A percentile compares a stretch with the other conserved stretches of the same genome.
Evolutionary conservation across 2,113 vertebrate genomes (phyloP).

Genomic region (Oceanites oceanicus): DNA sequence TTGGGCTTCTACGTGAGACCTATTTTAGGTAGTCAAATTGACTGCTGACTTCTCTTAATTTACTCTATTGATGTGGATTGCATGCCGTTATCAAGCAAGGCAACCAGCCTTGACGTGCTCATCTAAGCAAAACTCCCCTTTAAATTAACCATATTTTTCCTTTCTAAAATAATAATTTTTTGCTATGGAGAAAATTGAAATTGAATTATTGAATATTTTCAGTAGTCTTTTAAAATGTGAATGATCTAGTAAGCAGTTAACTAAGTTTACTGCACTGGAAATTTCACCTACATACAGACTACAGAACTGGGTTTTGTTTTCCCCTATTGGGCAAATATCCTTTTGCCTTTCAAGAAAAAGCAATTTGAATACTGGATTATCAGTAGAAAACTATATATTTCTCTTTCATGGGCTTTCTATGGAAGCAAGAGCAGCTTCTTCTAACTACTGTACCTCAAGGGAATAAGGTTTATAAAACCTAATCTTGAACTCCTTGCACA

Average conservation of each 20-base stretch:
- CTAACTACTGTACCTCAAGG: not conserved
- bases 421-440: not conserved
- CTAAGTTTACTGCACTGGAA: not conserved
- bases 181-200: not conserved
- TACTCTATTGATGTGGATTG: not conserved
- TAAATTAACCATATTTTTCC: not conserved
- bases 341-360: not conserved
- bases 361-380: not conserved
- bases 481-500: not conserved
- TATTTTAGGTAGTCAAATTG: not conserved
- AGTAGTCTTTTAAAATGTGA: not conserved
- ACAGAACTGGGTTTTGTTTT: not conserved
- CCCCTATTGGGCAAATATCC: not conserved
- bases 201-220: not conserved
- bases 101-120: not conserved
- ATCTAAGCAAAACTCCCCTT: not conserved
- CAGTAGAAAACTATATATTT: not conserved
- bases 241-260: not conserved
- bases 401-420: not conserved
- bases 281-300: not conserved
- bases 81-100: not conserved
- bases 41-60: not conserved
- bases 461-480: not conserved
- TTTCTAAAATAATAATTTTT: not conserved
- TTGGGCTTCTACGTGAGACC: not conserved